Base-by-base conservation (phyloP, 1,140 invertebrate genomes). In the Drosophila lacertosa region DNA sequence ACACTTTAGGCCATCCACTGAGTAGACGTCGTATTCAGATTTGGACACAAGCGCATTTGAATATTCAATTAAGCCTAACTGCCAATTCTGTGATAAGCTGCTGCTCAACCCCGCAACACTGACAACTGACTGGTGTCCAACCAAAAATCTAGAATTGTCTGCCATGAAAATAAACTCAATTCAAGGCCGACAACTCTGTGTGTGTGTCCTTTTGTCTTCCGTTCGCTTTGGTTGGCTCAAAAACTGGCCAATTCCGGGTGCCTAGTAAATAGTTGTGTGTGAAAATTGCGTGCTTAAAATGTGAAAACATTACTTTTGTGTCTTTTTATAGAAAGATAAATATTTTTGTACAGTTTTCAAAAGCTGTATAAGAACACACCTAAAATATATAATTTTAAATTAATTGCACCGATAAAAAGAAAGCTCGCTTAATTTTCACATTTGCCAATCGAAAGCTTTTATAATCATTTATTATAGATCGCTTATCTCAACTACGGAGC, bases 41-140 rank as follows among this genome's bases (percentile, higher is more conserved):
- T 63, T 68, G 45, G 45, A 47, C 37, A 42, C 53, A 67, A 64
- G 44, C 45, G 54, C 50, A 82, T 82, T 83, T 82, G 70, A 82
- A 82, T 83, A 74, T 77, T 82, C 64, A 82, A 82, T 82, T 82
- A 82, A 82, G 70, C 59, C 59, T 53, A 82, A 82, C 74, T 83
- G 71, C 66, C 80, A 83, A 83, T 84, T 83, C 63, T 53, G 66
- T 78, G 80, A 76, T 83, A 83, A 83, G 71, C 64, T 62, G 42
- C 54, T 29, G 24, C 26, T 24, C 39, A 26, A 29, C 7, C 54
- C 33, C 29, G 39, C 42, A 16, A 40, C n/a, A 40, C 33, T 50
- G 26, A 16, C 37, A 18, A 40, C 24, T 32, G 47, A 63, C 48
- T 63, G 47, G 53, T 15, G 6, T 44, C 55, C 13, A 24, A 24